Evolutionary conservation across 2,888 invertebrate species (phyloP).

Genomic region (Allygus modestus): DNA sequence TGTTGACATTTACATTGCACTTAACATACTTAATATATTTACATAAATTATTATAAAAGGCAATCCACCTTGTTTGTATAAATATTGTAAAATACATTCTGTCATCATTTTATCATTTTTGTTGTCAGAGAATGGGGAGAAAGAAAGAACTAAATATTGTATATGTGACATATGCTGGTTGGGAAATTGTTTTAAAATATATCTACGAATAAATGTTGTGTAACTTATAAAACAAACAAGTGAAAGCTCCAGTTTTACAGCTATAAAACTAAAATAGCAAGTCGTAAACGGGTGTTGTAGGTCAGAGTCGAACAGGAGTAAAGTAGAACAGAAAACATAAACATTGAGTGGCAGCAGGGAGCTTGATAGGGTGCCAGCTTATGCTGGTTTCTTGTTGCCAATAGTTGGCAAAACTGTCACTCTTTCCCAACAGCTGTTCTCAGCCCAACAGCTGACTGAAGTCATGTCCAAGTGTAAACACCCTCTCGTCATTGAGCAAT

Average conservation of each 20-base stretch:
- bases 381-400: slow-evolving; percentile 32
- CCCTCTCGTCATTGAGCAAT: background rate
- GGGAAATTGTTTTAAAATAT: too few species aligned
- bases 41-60: too few species aligned
- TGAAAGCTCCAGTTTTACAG: background rate
- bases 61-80: too few species aligned
- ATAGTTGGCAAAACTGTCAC: slow-evolving; percentile 40
- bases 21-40: too few species aligned
- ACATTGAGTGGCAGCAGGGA: slow-evolving; percentile 37
- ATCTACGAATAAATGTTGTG: background rate
- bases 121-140: too few species aligned
- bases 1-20: too few species aligned
- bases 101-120: too few species aligned
- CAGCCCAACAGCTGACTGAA: slow-evolving; percentile 33
- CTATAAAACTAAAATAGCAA: background rate
- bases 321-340: slow-evolving; percentile 37
- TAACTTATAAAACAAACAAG: background rate
- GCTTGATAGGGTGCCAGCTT: slow-evolving; percentile 1
- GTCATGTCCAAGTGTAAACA: background rate
- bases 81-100: too few species aligned
- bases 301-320: background rate
- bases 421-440: slow-evolving; percentile 29
- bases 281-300: slow-evolving; percentile 16
- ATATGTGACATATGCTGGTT: too few species aligned
- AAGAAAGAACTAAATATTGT: too few species aligned